A percentile compares a stretch with the other conserved stretches of the same genome.
These are phyloP conservation scores for Conus ventricosus DNA, from an alignment of 1,140 invertebrate species.

Conservation along the genomic window DNA sequence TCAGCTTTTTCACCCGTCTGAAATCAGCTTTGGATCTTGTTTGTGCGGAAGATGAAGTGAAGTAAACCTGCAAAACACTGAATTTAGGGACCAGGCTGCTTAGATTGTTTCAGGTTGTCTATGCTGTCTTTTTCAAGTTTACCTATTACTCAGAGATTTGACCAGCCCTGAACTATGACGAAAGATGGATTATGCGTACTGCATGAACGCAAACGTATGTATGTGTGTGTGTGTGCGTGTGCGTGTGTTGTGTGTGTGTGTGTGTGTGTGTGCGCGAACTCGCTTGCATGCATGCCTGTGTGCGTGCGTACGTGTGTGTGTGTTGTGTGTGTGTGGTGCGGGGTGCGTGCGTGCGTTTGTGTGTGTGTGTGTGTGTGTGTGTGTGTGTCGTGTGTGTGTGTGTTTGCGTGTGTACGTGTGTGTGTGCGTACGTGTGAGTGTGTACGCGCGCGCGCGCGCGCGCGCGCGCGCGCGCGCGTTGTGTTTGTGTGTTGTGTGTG, in stretches of 20 bases:
- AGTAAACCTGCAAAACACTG: background rate
- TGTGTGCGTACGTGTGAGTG: too few relatives aligned
- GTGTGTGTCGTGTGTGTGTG: background rate
- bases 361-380: background rate
- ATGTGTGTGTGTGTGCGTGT: background rate
- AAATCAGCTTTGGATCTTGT: too few relatives aligned
- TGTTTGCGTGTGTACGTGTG: background rate
- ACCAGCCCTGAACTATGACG: background rate
- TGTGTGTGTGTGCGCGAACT: background rate
- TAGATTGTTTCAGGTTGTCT: background rate
- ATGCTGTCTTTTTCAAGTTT: background rate
- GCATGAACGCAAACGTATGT: background rate
- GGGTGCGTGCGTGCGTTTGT: background rate
- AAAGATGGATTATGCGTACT: background rate
- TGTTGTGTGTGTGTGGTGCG: background rate
- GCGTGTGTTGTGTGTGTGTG: constrained; percentile 18
- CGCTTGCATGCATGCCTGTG: background rate
- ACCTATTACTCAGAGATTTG: background rate
- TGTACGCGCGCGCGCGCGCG: fast-evolving
- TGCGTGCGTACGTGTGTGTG: constrained; percentile 6
- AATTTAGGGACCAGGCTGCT: too few relatives aligned
- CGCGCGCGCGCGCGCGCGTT: background rate
- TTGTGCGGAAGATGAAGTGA: background rate
- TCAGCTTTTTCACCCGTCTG: too few relatives aligned
- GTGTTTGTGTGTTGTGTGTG: too few relatives aligned